Base-by-base conservation (phyloP, 1,140 invertebrate species). In the Oncopodura yosiiana region DNA sequence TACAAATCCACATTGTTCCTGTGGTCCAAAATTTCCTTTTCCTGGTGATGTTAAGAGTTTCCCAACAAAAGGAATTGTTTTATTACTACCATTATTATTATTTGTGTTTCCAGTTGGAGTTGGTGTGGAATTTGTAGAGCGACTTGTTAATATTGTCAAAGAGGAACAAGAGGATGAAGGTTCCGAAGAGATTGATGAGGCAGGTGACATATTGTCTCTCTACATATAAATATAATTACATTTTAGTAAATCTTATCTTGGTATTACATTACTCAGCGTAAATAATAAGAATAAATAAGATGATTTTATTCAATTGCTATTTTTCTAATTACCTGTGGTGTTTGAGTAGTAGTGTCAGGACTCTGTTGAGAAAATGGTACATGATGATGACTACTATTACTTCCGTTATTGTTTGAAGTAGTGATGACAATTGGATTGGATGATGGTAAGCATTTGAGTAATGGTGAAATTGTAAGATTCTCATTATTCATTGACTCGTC, bases 131-230 rank as follows among this genome's bases (percentile, higher is more conserved):
- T 50, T 61, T 23, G 58, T 30, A 5, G 62, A 61, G 36, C 62
- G 52, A 55, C 30, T 60, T 42, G 45, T 58, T 24, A 49, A 48
- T 5, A 48, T 30, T 29, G 42, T 45, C 14, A n/a, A n/a, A n/a
- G n/a, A n/a, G n/a, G n/a, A n/a, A n/a, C n/a, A n/a, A 8, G 29
- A 36, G 16, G 49, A 30, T 12, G 55, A 58, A 21, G 50, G 24
- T 29, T 64, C 62, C 9, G 58, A 61, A 11, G 58, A 61, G 2
- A 64, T 45, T 8, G 62, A 64, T 26, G 62, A 64, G 21, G 56
- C 62, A 23, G 62, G 62, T 39, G 58, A 61, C 62, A 64, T 64
- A n/a, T n/a, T n/a, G 32, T 64, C 62, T 12, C 52, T 61, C 62
- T 64, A 34, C 0, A 58, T 32, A 51, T 37, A 4, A 52, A 51